phyloP scores from a whole-genome alignment of 2,797 vertebrate genomes.

The Scolopax bukidnonensis region DNA sequence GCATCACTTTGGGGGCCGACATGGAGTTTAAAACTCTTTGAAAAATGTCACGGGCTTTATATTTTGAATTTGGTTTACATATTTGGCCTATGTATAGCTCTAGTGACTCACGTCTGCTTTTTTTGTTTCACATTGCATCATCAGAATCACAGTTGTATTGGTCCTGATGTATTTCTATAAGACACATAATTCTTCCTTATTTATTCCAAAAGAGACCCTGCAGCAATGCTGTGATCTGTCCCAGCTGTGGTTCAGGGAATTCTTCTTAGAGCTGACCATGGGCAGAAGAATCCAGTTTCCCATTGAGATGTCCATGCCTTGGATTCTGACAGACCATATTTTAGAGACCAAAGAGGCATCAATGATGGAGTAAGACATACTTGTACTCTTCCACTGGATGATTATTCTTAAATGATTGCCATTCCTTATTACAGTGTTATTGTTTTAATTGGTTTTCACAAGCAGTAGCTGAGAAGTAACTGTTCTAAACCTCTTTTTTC shows the following conservation, averaged over 20 bases:
- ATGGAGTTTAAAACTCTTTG: neutral
- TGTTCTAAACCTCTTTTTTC: neutral
- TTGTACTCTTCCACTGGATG: neutral
- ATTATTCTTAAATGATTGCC: neutral
- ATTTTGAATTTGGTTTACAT: neutral
- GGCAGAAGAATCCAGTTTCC: constrained; percentile 97
- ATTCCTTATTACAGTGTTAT: neutral
- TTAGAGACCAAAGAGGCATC: constrained; percentile 96
- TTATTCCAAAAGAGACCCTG: constrained; percentile 87
- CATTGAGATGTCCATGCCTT: constrained; percentile 99
- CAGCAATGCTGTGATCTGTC: constrained; percentile 98
- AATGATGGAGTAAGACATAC: constrained; percentile 93
- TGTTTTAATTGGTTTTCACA: neutral
- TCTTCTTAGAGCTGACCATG: constrained; percentile 98
- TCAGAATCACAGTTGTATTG: constrained; percentile 21
- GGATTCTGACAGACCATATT: constrained; percentile 98
- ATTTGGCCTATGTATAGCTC: neutral
- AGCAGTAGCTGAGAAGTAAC: neutral
- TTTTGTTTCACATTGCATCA: constrained; percentile 39
- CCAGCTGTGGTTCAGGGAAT: constrained; percentile 98
- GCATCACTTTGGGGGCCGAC: neutral
- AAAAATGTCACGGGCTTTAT: neutral
- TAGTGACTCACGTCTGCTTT: constrained; percentile 12
- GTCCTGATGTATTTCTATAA: neutral
- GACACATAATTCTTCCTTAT: constrained; percentile 19